Evolutionary conservation across 2,113 vertebrate species (phyloP), one percentile per base, ranked within the genome.

Genomic region (Cavia porcellus): DNA sequence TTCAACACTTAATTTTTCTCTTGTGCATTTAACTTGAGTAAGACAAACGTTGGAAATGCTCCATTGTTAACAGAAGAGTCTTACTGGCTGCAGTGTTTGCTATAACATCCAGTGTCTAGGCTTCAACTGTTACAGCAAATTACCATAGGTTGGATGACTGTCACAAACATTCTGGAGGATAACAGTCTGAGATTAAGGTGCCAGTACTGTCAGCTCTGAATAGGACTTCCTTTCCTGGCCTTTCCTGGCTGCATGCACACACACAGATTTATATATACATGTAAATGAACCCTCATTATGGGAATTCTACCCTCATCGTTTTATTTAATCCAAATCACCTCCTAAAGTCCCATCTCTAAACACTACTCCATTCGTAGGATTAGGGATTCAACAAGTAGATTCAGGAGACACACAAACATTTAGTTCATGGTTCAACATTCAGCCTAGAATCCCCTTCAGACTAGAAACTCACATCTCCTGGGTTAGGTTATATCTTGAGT

Each of bases 1-100:
- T 94, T 89, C 57, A 89, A 80, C 35, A 75, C 75, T 38, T 80
- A 55, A 61, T 68, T 75, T 89, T 70, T 74, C 59, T 93, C 42
- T 75, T 15, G 9, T 61, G 9, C 2, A 8, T 70, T 91, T 66
- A 84, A 25, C 17, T 32, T 57, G 28, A 79, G 32, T 47, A 82
- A 24, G 57, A 86, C 75, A 87, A 68, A 70, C 20, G 83, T 92
- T 32, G 42, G 68, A 79, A 83, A 52, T 22, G 28, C 32, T 50
- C 14, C 7, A 25, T 2, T 68, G 90, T 81, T 66, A 61, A 57
- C 8, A 19, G 15, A 75, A 89, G 59, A 50, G 6, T 50, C 59
- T 90, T 90, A 35, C 30, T 45, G 52, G 19, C 28, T 70, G 35
- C 47, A 52, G 32, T 81, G 25, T 47, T 86, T 81, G 50, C 45